These are phyloP conservation scores for Pogonocichla stellata DNA, from an alignment of 2,113 vertebrate genomes.

Conservation along the genomic window DNA sequence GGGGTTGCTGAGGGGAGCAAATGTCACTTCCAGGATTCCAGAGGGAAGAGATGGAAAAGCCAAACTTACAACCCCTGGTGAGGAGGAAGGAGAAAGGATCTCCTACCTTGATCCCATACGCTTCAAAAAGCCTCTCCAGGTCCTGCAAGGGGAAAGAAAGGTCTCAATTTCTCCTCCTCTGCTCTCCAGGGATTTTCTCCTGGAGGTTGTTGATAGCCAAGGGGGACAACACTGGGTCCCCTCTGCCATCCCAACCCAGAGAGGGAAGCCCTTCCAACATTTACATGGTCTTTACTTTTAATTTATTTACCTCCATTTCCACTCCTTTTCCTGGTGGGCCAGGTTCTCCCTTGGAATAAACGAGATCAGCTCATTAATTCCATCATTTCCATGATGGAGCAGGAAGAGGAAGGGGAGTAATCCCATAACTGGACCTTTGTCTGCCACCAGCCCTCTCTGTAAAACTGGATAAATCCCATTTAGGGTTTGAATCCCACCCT, in stretches of 20 bases:
- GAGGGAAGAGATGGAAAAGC: not conserved
- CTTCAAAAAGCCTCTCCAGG: slow-evolving; percentile 86
- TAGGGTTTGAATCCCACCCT: not conserved
- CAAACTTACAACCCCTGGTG: not conserved
- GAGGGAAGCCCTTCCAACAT: not conserved
- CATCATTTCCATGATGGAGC: not conserved
- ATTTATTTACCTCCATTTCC: slow-evolving; percentile 63
- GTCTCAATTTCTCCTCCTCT: not conserved
- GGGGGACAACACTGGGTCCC: not conserved
- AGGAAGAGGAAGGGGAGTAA: not conserved
- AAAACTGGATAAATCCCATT: not conserved
- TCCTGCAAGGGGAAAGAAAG: slow-evolving; percentile 68
- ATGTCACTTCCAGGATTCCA: not conserved
- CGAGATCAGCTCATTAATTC: not conserved
- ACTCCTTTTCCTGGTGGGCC: slow-evolving; percentile 53
- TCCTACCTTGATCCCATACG: slow-evolving; percentile 85
- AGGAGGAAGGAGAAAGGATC: not conserved
- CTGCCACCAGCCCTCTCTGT: rapidly evolving
- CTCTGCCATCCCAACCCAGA: not conserved
- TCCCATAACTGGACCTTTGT: rapidly evolving
- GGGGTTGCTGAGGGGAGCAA: not conserved
- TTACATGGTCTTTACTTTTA: not conserved
- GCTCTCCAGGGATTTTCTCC: not conserved
- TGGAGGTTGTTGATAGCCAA: not conserved
- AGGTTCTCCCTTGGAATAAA: slow-evolving; percentile 52